phyloP scores from a whole-genome alignment of 2,797 vertebrate genomes.

The Premnoplex brunnescens region DNA sequence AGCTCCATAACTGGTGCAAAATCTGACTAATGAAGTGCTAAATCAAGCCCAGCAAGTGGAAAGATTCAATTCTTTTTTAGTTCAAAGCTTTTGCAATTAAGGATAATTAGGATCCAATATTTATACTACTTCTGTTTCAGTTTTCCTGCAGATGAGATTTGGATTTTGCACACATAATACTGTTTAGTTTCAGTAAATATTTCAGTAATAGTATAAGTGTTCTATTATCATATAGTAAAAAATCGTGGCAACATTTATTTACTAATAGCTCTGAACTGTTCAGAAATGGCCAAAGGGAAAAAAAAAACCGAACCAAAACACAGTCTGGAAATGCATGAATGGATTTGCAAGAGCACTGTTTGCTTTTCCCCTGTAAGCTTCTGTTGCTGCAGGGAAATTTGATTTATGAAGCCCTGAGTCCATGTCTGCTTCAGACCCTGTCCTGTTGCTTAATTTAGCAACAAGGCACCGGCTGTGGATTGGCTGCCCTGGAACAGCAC shows the following conservation, averaged over 20 bases:
- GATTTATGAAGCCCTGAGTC: constrained; percentile 65
- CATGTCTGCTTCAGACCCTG: constrained; percentile 46
- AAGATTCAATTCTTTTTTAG: constrained; percentile 32
- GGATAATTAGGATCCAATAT: constrained; percentile 2
- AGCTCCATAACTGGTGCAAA: constrained; percentile 38
- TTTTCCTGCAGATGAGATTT: constrained; percentile 38
- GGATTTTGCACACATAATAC: constrained; percentile 13
- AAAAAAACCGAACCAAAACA: not conserved
- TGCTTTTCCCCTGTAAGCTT: constrained; percentile 37
- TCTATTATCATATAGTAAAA: constrained; percentile 18
- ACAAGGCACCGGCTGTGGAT: constrained; percentile 10
- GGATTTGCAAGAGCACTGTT: constrained; percentile 30
- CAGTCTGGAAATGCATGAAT: constrained; percentile 47
- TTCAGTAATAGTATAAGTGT: constrained; percentile 20
- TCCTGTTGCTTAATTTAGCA: constrained; percentile 69
- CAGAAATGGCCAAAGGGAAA: not conserved
- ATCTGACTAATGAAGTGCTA: constrained; percentile 50
- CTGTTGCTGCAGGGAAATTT: constrained; percentile 55
- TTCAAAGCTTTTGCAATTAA: constrained; percentile 45
- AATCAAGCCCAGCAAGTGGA: constrained; percentile 48
- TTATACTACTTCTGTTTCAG: constrained; percentile 30
- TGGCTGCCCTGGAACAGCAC: constrained; percentile 47
- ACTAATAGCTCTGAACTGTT: constrained; percentile 1
- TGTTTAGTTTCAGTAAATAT: constrained; percentile 41
- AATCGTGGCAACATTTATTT: constrained; percentile 24